phyloP scores from a whole-genome alignment of 2,113 vertebrate species.

The Laterallus jamaicensis region DNA sequence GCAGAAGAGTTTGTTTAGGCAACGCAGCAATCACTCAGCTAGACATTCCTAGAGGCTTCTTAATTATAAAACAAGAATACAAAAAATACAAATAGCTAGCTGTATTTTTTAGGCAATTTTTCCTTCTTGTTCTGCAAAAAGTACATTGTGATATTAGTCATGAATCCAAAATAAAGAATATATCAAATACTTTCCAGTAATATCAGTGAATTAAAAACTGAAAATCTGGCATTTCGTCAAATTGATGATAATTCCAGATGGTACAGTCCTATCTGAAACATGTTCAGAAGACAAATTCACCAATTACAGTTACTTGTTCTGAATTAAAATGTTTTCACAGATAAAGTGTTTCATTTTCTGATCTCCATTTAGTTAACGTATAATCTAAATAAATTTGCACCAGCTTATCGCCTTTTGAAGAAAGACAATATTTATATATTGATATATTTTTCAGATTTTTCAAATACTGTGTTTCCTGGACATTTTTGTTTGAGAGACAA shows the following conservation, averaged over 20 bases:
- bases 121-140: neutral
- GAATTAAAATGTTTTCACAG: constrained; percentile 25
- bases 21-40: neutral
- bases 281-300: constrained; percentile 10
- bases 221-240: constrained; percentile 25
- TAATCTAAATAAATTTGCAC: neutral
- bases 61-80: neutral
- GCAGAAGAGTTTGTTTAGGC: neutral
- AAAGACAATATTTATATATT: neutral
- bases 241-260: constrained; percentile 43
- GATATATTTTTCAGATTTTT: neutral
- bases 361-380: neutral
- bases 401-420: neutral
- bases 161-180: neutral
- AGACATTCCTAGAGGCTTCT: neutral
- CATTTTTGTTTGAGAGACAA: neutral
- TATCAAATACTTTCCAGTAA: neutral
- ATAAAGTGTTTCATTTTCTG: neutral
- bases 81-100: neutral
- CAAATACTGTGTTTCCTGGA: neutral
- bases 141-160: neutral
- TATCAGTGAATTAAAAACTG: neutral
- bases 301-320: constrained; percentile 1
- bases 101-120: neutral
- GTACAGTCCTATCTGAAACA: neutral